Percentiles rank a stretch among this genome's conserved stretches.
These are phyloP conservation scores for Plagiodera versicolora DNA, from an alignment of 2,888 invertebrate species.

Conservation along the genomic window DNA sequence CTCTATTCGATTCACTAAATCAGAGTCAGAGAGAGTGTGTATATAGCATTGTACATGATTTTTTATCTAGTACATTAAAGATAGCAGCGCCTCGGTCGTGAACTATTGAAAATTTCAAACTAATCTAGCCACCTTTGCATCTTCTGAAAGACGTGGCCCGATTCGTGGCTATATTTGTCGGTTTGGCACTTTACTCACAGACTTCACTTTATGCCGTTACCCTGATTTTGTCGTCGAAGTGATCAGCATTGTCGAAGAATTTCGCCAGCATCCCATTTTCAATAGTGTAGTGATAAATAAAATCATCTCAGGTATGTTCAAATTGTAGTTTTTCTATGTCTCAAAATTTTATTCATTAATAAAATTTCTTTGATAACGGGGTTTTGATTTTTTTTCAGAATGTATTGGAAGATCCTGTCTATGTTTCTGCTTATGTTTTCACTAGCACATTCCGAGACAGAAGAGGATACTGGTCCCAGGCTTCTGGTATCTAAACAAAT, in stretches of 20 bases:
- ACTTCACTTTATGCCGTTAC: too few relatives aligned
- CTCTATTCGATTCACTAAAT: neutral
- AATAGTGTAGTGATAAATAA: neutral
- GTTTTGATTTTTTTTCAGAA: conserved; percentile 19
- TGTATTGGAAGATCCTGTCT: conserved; percentile 23
- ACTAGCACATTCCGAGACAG: conserved; percentile 49
- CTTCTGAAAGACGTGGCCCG: conserved; percentile 19
- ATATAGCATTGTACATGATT: neutral
- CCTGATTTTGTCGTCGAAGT: neutral
- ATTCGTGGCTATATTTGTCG: conserved; percentile 14
- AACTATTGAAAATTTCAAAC: too few relatives aligned
- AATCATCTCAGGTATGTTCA: conserved; percentile 2
- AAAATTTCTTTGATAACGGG: neutral
- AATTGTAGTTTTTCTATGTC: neutral
- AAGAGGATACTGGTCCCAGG: conserved; percentile 76
- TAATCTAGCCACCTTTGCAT: conserved; percentile 15
- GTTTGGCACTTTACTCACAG: neutral
- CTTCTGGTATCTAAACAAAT: conserved; percentile 91
- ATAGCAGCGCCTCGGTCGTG: conserved; percentile 2
- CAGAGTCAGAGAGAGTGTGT: too few relatives aligned
- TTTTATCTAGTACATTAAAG: neutral
- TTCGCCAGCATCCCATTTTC: neutral
- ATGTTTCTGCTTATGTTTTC: conserved; percentile 36
- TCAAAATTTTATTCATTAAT: neutral
- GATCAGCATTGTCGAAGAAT: neutral